These are phyloP conservation scores for Morone saxatilis DNA, from an alignment of 2,113 vertebrate genomes.

Conservation along the genomic window DNA sequence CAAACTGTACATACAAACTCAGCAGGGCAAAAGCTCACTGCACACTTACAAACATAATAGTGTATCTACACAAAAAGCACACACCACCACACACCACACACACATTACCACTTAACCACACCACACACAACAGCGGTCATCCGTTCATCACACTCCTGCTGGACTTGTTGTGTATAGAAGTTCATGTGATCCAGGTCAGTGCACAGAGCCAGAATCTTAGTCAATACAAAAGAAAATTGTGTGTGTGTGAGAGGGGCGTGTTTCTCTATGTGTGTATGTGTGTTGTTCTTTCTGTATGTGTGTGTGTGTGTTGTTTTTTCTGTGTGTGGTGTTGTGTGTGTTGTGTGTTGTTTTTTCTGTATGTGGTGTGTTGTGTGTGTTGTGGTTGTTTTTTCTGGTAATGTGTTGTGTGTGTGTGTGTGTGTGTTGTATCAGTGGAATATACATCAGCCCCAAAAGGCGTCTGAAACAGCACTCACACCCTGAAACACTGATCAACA, in stretches of 20 bases:
- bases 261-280: slow-evolving; percentile 23
- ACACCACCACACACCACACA: slow-evolving; percentile 40
- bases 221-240: slow-evolving; percentile 69
- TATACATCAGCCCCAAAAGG: slow-evolving; percentile 45
- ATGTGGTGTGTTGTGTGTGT: background rate
- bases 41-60: slow-evolving; percentile 34
- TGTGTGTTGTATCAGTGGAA: slow-evolving; percentile 51
- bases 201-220: slow-evolving; percentile 76
- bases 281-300: slow-evolving; percentile 29
- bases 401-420: too few relatives aligned
- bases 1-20: slow-evolving; percentile 53
- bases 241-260: slow-evolving; percentile 15
- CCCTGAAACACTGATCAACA: slow-evolving; percentile 61
- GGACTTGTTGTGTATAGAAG: slow-evolving; percentile 81
- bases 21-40: slow-evolving; percentile 27
- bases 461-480: slow-evolving; percentile 53
- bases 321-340: slow-evolving; percentile 3
- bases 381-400: background rate
- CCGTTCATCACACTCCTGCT: slow-evolving; percentile 79
- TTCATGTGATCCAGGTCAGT: slow-evolving; percentile 82
- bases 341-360: slow-evolving; percentile 18
- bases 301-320: background rate
- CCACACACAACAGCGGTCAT: slow-evolving; percentile 68
- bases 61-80: slow-evolving; percentile 26
- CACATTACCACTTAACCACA: too few relatives aligned